phyloP scores from a whole-genome alignment of 2,797 vertebrate species.

The Parotocinclus haroldoi region DNA sequence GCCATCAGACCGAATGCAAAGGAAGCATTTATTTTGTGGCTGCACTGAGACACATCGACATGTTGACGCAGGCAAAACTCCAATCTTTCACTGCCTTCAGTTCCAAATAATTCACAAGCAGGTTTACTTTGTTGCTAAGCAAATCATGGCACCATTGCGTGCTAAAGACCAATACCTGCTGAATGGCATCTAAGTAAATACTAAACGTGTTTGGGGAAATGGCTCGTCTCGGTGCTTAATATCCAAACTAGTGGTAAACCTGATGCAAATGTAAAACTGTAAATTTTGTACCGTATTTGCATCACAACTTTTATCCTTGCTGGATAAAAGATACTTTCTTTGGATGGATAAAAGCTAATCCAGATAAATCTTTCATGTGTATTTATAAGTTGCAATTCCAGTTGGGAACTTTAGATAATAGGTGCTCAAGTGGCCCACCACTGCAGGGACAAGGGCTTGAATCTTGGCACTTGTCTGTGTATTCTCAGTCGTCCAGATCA shows the following conservation, averaged over 20 bases:
- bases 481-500: no score
- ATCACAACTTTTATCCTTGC: neutral
- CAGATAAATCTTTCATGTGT: no score
- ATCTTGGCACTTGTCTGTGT: no score
- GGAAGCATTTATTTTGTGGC: conserved; percentile 63
- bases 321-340: no score
- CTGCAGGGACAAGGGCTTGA: no score
- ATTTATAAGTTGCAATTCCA: no score
- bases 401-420: no score
- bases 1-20: conserved; percentile 53
- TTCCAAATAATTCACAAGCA: conserved; percentile 27
- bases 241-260: neutral
- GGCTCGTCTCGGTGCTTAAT: neutral
- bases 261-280: neutral
- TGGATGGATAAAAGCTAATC: no score
- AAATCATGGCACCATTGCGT: conserved; percentile 20
- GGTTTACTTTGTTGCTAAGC: conserved; percentile 31
- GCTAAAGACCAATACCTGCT: conserved; percentile 5
- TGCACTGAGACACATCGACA: conserved; percentile 58
- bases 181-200: conserved; percentile 7
- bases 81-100: conserved; percentile 13
- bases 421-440: no score
- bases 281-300: neutral
- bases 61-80: conserved; percentile 54
- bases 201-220: conserved; percentile 7